Evolutionary conservation across 2,888 invertebrate species (phyloP).

Genomic region (Drosophila prolongata): DNA sequence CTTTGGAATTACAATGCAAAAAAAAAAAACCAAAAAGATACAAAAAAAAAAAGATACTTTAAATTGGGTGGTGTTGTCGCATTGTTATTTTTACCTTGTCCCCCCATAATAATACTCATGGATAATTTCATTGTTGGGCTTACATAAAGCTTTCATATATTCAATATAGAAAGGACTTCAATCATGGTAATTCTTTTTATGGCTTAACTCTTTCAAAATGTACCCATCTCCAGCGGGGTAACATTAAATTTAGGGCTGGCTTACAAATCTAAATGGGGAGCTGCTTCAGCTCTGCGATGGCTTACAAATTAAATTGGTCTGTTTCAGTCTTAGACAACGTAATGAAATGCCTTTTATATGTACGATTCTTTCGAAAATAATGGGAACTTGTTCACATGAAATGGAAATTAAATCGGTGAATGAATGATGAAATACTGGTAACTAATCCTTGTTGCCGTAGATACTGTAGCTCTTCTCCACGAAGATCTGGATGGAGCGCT

Average conservation of each 20-base stretch:
- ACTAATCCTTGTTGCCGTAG: constrained; percentile 61
- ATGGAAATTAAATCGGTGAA: constrained; percentile 14
- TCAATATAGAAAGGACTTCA: constrained; percentile 34
- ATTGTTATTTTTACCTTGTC: not conserved
- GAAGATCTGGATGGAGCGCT: constrained; percentile 81
- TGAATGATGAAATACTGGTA: constrained; percentile 6
- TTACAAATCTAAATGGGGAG: constrained; percentile 17
- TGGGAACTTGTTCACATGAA: constrained; percentile 5
- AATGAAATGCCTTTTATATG: constrained; percentile 36
- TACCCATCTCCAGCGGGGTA: constrained; percentile 26
- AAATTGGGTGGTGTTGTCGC: not conserved
- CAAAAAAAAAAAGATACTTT: constrained; percentile 27
- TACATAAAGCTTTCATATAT: constrained; percentile 31
- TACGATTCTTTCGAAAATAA: constrained; percentile 13
- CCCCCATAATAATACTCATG: not conserved
- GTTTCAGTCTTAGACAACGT: constrained; percentile 68
- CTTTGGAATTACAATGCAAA: constrained; percentile 82
- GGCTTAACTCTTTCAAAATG: constrained; percentile 16
- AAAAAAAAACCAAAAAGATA: constrained; percentile 36
- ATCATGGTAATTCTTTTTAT: constrained; percentile 16
- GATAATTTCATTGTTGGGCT: not conserved
- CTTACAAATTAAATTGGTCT: constrained; percentile 45
- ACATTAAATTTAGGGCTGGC: constrained; percentile 14
- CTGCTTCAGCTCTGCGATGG: constrained; percentile 23
- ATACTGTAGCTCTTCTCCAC: constrained; percentile 76